Conservation (phyloP, 2,888 invertebrate species). For the Sarcophaga caerulescens region DNA sequence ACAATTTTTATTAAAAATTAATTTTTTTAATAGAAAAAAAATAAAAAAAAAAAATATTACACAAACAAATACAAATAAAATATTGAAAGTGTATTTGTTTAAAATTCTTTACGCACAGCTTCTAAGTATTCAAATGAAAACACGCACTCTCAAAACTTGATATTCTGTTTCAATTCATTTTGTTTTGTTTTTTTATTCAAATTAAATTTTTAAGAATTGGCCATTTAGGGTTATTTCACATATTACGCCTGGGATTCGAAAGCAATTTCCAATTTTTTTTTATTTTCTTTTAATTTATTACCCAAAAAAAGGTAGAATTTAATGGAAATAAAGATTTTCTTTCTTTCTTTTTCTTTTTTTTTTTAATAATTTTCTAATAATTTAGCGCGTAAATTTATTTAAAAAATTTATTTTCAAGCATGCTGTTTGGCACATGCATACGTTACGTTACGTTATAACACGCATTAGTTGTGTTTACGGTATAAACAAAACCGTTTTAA, state of each 20-base stretch:
- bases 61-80: neutral
- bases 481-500: neutral
- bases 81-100: no score
- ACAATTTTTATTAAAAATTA: slow-evolving; percentile 27
- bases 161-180: neutral
- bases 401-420: neutral
- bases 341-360: neutral
- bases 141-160: slow-evolving; percentile 8
- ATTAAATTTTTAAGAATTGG: no score
- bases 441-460: neutral
- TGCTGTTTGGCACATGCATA: neutral
- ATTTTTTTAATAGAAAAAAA: neutral
- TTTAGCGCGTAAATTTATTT: slow-evolving; percentile 9
- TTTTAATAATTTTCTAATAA: neutral
- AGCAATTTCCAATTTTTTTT: no score
- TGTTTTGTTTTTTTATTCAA: no score
- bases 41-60: slow-evolving; percentile 4
- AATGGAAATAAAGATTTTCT: no score
- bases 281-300: no score
- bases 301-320: no score
- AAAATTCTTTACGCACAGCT: no score
- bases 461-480: neutral
- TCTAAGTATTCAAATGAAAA: neutral
- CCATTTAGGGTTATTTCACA: no score
- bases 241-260: no score